Evolutionary conservation across 2,888 invertebrate genomes (phyloP).

Genomic region (Quadroppia sp.): DNA sequence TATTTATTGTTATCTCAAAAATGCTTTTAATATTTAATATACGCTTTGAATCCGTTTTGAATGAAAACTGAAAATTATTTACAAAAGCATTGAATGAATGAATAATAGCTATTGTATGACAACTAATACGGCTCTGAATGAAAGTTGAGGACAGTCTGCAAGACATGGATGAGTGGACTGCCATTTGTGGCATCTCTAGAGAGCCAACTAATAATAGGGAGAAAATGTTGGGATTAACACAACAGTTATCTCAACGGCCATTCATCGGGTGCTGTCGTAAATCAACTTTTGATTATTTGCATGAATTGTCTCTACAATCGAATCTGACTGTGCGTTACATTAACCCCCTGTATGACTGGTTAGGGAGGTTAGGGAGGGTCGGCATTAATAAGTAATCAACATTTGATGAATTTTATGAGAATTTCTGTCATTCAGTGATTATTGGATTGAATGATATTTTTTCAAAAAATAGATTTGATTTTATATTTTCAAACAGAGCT

Average conservation of each 20-base stretch:
- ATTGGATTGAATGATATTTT: neutral
- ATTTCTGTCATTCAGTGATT: neutral
- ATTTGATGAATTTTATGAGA: neutral
- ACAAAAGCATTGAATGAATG: neutral
- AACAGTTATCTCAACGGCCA: constrained; percentile 23
- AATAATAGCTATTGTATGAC: neutral
- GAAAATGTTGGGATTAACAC: neutral
- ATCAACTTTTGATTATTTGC: constrained; percentile 30
- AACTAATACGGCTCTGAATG: neutral
- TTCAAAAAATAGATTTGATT: too few species aligned
- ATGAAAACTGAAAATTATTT: neutral
- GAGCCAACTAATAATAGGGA: constrained; percentile 10
- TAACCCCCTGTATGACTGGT: neutral
- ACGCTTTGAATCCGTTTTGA: too few species aligned
- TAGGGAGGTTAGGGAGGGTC: too few species aligned
- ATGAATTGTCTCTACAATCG: neutral
- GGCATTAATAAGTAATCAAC: too few species aligned
- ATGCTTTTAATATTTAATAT: too few species aligned
- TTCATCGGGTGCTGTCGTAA: neutral
- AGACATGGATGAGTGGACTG: neutral
- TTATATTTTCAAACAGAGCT: too few species aligned
- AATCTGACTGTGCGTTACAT: neutral
- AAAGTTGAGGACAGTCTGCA: neutral
- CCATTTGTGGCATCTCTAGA: constrained; percentile 8
- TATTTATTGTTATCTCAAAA: too few species aligned